A percentile compares a stretch with the other conserved stretches of the same genome.
phyloP scores from a whole-genome alignment of 1,140 invertebrate genomes.

The Aleiodes sp. region DNA sequence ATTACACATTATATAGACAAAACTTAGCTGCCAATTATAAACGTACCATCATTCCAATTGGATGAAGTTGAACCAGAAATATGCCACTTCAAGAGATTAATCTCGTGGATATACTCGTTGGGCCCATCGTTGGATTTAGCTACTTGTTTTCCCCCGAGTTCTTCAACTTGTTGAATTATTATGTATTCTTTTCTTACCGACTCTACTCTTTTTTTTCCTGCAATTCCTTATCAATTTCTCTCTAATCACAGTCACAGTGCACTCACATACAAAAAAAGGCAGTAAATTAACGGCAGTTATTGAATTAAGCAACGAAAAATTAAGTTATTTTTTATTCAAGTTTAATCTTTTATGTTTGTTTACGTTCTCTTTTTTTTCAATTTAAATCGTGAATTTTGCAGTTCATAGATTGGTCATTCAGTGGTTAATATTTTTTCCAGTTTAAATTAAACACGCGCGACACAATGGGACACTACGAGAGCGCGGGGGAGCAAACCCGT shows the following conservation, averaged over 20 bases:
- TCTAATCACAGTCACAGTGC: background rate
- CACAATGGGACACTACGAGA: conserved; percentile 19
- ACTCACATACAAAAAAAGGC: background rate
- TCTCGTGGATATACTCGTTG: background rate
- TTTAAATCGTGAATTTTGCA: background rate
- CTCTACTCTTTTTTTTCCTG: too few relatives aligned
- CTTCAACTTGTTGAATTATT: background rate
- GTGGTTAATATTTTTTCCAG: background rate
- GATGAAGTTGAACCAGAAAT: conserved; percentile 27
- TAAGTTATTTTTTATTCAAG: too few relatives aligned
- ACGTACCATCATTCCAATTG: conserved; percentile 65
- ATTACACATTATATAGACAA: background rate
- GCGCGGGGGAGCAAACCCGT: conserved; percentile 27
- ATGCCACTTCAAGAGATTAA: background rate
- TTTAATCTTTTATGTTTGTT: background rate
- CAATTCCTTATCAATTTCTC: background rate
- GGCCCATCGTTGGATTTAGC: background rate
- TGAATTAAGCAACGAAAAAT: too few relatives aligned
- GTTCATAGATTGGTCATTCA: too few relatives aligned
- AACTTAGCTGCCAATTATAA: conserved; percentile 4
- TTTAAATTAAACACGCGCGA: background rate
- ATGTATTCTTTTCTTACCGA: too few relatives aligned
- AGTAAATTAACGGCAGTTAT: background rate
- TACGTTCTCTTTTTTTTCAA: background rate
- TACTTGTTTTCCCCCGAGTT: background rate